Base-by-base conservation (phyloP, 2,797 vertebrate species). In the Danionella dracula region DNA sequence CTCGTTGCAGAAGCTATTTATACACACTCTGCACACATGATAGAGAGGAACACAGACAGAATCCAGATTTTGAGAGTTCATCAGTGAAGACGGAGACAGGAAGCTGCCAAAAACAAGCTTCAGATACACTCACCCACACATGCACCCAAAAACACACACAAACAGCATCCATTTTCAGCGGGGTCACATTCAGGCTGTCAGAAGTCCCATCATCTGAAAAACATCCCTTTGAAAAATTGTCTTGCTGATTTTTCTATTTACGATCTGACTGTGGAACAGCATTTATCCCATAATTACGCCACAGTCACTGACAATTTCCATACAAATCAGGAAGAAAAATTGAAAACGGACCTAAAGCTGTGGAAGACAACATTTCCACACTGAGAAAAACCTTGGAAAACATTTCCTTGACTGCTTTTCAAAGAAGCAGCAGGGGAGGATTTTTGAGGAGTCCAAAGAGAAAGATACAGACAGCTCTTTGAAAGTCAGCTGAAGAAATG, bases 171-270 rank as follows among this genome's bases (percentile, higher is more conserved):
- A 60, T 61, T 19, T 10, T 41, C 66, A 34, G 57, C 51, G 55
- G 63, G 59, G 59, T 51, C 32, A 69, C 3, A 60, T 63, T 78
- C 76, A 59, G 21, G 32, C 56, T 79, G 79, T 79, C 74, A 68
- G 49, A 59, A 55, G 34, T 17, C 38, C 69, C 55, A 66, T 66
- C 63, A 71, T 60, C 71, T 62, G 61, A 62, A 66, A 41, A 66
- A 62, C 66, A 63, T 69, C 70, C 45, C 70, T 76, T 76, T 76
- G 74, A 71, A 72, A 76, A 76, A 70, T 29, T 11, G 13, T 54
- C 55, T 72, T 19, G 23, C 44, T 76, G 70, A 76, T 70, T 72
- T 76, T 76, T 64, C 71, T 76, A 70, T 76, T 76, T 72, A 76
- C 64, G 27, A 76, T 61, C 58, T 72, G 70, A 70, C 66, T 54